Evolutionary conservation across 2,888 invertebrate genomes (phyloP).

Genomic region (Microctonus aethiopoides): DNA sequence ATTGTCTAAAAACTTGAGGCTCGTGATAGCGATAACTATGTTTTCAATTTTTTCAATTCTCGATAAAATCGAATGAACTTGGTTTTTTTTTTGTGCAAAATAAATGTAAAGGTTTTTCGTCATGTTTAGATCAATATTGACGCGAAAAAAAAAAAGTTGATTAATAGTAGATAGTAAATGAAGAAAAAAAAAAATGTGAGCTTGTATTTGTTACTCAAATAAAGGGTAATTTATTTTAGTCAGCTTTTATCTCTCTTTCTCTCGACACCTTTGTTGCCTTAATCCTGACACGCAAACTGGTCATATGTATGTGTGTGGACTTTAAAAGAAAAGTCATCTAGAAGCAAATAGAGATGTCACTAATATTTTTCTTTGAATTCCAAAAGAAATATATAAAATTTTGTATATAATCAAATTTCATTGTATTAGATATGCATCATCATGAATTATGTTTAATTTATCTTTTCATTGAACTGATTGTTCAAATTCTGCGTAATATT

Average conservation of each 20-base stretch:
- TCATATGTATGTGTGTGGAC: neutral
- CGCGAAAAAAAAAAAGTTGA: neutral
- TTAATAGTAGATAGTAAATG: constrained; percentile 23
- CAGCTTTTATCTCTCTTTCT: constrained; percentile 53
- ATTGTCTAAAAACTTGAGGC: too few species aligned
- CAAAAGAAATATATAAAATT: too few species aligned
- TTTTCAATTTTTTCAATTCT: too few species aligned
- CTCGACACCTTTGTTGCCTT: constrained; percentile 50
- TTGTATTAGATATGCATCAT: too few species aligned
- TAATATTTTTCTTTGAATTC: neutral
- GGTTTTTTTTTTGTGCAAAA: neutral
- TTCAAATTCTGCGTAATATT: neutral
- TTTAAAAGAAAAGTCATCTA: neutral
- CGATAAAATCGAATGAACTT: neutral
- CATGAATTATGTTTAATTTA: too few species aligned
- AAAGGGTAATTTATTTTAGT: constrained; percentile 57
- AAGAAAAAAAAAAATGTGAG: constrained; percentile 42
- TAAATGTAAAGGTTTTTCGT: neutral
- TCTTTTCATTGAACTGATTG: neutral
- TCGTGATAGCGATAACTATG: too few species aligned
- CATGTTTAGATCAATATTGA: neutral
- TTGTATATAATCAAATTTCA: neutral
- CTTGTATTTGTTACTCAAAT: constrained; percentile 60
- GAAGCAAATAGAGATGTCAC: neutral
- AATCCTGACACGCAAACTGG: constrained; percentile 35